A percentile compares a stretch with the other conserved stretches of the same genome.
phyloP scores from a whole-genome alignment of 2,888 invertebrate genomes.

The Ecliptopera silaceata region DNA sequence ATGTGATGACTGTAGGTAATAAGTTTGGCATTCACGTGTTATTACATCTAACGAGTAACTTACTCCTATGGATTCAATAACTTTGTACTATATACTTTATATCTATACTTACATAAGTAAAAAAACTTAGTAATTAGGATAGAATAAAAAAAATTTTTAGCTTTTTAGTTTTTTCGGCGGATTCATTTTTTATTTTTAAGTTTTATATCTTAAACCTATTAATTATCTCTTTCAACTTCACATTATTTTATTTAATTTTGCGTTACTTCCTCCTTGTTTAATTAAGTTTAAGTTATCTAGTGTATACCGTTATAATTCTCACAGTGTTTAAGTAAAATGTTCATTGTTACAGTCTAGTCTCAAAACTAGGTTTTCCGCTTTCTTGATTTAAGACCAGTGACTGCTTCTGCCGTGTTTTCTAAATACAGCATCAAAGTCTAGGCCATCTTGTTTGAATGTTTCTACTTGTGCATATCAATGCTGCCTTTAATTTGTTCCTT shows the following conservation, averaged over 20 bases:
- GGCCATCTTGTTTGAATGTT: neutral
- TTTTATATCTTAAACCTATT: too few relatives aligned
- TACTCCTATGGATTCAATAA: too few relatives aligned
- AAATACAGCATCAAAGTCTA: neutral
- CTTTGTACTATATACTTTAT: too few relatives aligned
- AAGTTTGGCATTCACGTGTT: too few relatives aligned
- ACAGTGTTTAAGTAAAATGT: constrained; percentile 1
- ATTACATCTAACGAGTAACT: too few relatives aligned
- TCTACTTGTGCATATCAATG: neutral
- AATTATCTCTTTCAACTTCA: neutral
- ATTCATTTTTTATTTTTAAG: too few relatives aligned
- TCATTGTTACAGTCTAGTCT: constrained; percentile 7
- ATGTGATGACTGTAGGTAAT: too few relatives aligned
- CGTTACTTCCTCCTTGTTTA: neutral
- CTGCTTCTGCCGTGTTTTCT: constrained; percentile 3
- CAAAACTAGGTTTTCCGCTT: constrained; percentile 25
- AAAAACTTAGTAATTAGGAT: too few relatives aligned
- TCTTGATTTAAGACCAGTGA: constrained; percentile 18
- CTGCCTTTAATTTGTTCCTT: too few relatives aligned
- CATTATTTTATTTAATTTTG: neutral
- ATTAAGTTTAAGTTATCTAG: neutral
- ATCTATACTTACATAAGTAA: too few relatives aligned
- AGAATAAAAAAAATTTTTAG: too few relatives aligned
- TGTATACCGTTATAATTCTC: neutral
- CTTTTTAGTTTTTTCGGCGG: too few relatives aligned